These are phyloP conservation scores for Anguilla pacifica DNA, from an alignment of 2,797 vertebrate genomes.

Conservation along the genomic window DNA sequence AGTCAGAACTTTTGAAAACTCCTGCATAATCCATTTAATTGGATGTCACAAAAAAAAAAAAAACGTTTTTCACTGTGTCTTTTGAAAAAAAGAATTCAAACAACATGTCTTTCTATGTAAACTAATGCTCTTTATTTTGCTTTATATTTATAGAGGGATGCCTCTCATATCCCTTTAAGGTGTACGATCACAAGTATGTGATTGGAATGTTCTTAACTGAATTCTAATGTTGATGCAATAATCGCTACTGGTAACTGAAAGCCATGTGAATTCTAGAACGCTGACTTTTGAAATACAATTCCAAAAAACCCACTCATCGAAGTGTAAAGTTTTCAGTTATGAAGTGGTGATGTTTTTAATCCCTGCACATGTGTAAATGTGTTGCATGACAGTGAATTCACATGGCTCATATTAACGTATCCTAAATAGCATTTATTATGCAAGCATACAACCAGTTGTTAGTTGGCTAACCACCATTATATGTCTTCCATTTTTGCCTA, in stretches of 20 bases:
- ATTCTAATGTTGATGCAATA: too few species aligned
- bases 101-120: constrained; percentile 52
- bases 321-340: background rate
- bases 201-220: too few species aligned
- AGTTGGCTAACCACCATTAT: too few species aligned
- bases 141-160: constrained; percentile 27
- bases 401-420: too few species aligned
- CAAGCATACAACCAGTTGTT: too few species aligned
- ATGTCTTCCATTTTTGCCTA: too few species aligned
- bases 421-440: too few species aligned
- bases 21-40: constrained; percentile 65
- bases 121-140: constrained; percentile 46
- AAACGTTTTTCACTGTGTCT: constrained; percentile 51
- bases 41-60: constrained; percentile 68
- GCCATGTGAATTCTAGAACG: too few species aligned
- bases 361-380: background rate
- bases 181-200: too few species aligned
- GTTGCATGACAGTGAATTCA: background rate
- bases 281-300: too few species aligned
- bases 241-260: too few species aligned
- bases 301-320: too few species aligned
- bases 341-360: background rate
- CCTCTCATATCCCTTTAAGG: background rate
- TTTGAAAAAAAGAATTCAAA: constrained; percentile 64
- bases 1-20: background rate